A percentile compares a stretch with the other conserved stretches of the same genome.
Evolutionary conservation across 2,797 vertebrate genomes (phyloP).

Genomic region (Cirrhinus molitorella): DNA sequence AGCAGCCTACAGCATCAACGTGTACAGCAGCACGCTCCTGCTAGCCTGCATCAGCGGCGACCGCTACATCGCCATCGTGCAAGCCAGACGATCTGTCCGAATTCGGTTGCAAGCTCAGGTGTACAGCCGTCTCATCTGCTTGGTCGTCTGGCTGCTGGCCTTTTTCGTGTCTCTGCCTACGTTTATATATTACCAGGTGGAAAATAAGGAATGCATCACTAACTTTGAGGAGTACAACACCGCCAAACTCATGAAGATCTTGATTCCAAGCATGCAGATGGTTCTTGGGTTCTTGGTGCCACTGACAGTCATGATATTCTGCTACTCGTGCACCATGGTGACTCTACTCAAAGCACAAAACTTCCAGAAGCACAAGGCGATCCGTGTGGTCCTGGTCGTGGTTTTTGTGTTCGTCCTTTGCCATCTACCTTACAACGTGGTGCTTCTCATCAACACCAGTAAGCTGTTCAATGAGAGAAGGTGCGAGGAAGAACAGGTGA

Average conservation of each 20-base stretch:
- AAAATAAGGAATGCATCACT: constrained; percentile 73
- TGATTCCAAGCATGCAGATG: constrained; percentile 84
- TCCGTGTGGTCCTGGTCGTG: constrained; percentile 85
- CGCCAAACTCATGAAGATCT: constrained; percentile 78
- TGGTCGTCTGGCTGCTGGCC: constrained; percentile 80
- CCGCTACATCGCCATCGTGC: constrained; percentile 90
- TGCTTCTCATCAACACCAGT: constrained; percentile 77
- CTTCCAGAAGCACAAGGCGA: constrained; percentile 86
- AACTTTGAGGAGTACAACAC: constrained; percentile 67
- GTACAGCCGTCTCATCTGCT: constrained; percentile 81
- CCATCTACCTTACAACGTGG: constrained; percentile 88
- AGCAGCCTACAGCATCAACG: constrained; percentile 88
- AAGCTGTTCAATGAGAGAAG: constrained; percentile 72
- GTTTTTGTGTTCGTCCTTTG: constrained; percentile 87
- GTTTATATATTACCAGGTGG: constrained; percentile 54
- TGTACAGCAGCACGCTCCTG: constrained; percentile 91
- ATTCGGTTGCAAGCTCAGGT: constrained; percentile 72
- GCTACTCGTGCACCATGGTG: constrained; percentile 82
- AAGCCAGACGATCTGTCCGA: constrained; percentile 84
- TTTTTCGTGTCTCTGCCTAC: constrained; percentile 82
- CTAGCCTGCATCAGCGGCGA: constrained; percentile 90
- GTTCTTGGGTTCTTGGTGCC: constrained; percentile 88
- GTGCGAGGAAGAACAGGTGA: constrained; percentile 71
- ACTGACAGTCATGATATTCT: constrained; percentile 84
- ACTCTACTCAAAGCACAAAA: constrained; percentile 83